phyloP scores from a whole-genome alignment of 2,797 vertebrate genomes.

The Acipenser ruthenus region DNA sequence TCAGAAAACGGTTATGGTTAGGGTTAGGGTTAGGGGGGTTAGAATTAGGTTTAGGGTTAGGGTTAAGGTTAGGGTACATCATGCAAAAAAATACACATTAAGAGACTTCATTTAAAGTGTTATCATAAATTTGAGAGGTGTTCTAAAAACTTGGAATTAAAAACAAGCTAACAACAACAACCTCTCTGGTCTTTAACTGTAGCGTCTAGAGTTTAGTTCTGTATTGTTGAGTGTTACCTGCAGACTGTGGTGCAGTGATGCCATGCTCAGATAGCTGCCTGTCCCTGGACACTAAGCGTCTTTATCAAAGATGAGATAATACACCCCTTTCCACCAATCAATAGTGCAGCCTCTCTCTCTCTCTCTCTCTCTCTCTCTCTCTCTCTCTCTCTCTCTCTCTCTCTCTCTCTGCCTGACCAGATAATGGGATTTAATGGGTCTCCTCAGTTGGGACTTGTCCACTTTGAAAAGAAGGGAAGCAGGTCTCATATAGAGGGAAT shows the following conservation, averaged over 20 bases:
- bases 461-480: conserved; percentile 17
- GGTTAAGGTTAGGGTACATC: no score
- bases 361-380: conserved; percentile 34
- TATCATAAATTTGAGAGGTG: no score
- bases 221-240: no score
- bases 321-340: conserved; percentile 28
- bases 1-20: no score
- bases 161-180: no score
- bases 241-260: background rate
- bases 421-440: conserved; percentile 49
- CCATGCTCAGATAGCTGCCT: conserved; percentile 11
- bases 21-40: no score
- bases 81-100: no score
- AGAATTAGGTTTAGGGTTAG: no score
- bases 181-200: no score
- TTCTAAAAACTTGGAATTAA: no score
- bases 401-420: conserved; percentile 35
- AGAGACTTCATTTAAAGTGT: no score
- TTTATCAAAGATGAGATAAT: conserved; percentile 25
- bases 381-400: conserved; percentile 35
- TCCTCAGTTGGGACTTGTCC: conserved; percentile 30
- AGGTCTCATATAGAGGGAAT: background rate
- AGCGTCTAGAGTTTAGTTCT: no score
- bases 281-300: conserved; percentile 18
- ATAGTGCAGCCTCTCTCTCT: conserved; percentile 33